phyloP scores from a whole-genome alignment of 2,113 vertebrate species.

The Pelecanoides urinatrix region DNA sequence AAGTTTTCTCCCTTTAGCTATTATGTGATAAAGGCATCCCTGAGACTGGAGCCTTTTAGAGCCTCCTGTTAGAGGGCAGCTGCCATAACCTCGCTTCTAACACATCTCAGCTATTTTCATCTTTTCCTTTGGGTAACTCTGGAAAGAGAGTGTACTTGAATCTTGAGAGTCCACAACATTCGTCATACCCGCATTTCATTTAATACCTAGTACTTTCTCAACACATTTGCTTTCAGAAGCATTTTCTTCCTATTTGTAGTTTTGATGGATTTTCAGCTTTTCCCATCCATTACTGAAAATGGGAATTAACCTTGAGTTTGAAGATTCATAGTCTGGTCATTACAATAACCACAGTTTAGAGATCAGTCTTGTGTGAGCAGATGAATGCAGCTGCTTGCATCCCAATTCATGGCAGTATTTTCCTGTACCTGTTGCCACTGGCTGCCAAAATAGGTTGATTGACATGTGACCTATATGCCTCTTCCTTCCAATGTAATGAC shows the following conservation, averaged over 20 bases:
- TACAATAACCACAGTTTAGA: neutral
- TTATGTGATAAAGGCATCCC: neutral
- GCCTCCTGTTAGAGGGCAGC: neutral
- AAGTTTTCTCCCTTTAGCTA: neutral
- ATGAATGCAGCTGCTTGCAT: neutral
- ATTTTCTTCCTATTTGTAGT: neutral
- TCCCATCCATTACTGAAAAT: neutral
- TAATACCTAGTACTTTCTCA: neutral
- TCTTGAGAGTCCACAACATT: neutral
- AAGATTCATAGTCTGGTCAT: slow-evolving; percentile 8
- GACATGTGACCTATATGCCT: accelerated
- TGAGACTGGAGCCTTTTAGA: neutral
- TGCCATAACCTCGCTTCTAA: neutral
- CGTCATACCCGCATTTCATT: neutral
- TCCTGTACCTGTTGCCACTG: neutral
- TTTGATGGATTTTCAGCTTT: slow-evolving; percentile 47
- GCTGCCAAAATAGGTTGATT: neutral
- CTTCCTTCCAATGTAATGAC: neutral
- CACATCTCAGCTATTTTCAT: neutral
- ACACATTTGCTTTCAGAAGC: slow-evolving; percentile 16
- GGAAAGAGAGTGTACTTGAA: neutral
- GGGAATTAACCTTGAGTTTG: slow-evolving; percentile 51
- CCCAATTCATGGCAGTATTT: neutral
- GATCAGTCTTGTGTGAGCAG: neutral
- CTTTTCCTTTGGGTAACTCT: neutral